Conservation (phyloP, 2,113 vertebrate genomes). For the Piprites chloris region DNA sequence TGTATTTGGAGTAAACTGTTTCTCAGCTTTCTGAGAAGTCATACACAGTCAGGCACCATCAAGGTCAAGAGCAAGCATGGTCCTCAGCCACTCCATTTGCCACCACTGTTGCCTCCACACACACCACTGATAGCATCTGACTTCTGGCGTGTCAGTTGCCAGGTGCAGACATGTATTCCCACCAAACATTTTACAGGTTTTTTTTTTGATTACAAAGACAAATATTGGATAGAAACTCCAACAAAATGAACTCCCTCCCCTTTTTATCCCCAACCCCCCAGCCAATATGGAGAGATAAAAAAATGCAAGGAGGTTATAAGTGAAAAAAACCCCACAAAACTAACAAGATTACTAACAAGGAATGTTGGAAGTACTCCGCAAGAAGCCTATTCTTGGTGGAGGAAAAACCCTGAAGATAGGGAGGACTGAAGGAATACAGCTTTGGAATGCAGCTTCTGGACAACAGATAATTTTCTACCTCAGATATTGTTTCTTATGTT, state of each 20-base stretch:
- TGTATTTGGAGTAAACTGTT: neutral
- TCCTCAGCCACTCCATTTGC: neutral
- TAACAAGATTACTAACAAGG: neutral
- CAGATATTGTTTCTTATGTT: too few species aligned
- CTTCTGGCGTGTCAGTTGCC: neutral
- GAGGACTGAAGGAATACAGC: too few species aligned
- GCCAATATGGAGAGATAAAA: neutral
- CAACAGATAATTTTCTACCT: too few species aligned
- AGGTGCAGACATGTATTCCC: neutral
- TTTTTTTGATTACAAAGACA: neutral
- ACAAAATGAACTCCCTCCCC: neutral
- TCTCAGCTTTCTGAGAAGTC: neutral
- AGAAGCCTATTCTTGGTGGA: too few species aligned
- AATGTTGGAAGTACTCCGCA: too few species aligned
- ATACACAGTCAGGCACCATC: neutral
- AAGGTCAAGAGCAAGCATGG: neutral
- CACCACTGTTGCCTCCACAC: neutral
- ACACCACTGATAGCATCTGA: too few species aligned
- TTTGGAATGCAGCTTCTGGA: too few species aligned
- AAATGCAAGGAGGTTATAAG: neutral
- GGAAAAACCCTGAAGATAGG: too few species aligned
- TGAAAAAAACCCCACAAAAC: neutral
- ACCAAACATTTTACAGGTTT: neutral
- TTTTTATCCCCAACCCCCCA: neutral
- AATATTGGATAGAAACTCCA: neutral